Conservation (phyloP, 2,113 vertebrate species). For the Synchiropus splendidus region DNA sequence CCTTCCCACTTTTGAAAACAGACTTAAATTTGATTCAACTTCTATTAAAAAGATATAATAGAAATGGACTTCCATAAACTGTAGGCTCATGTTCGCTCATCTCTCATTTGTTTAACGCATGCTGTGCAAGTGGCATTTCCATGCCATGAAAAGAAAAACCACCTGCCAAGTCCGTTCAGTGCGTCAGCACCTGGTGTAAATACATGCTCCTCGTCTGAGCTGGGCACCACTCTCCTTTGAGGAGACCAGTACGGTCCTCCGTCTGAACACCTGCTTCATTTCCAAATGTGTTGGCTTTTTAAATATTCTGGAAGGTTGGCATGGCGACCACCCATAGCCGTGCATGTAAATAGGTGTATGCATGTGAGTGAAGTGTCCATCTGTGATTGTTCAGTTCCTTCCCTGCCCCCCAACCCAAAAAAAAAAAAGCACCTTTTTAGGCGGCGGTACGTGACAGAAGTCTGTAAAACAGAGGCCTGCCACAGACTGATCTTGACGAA, state of each 20-base stretch:
- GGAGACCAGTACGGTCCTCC: slow-evolving; percentile 8
- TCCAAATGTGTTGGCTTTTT: slow-evolving; percentile 15
- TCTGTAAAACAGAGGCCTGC: slow-evolving; percentile 38
- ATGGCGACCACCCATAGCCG: slow-evolving; percentile 15
- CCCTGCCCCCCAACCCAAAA: neutral
- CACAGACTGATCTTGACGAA: slow-evolving; percentile 40
- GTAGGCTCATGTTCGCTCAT: too few species aligned
- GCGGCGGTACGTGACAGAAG: slow-evolving; percentile 32
- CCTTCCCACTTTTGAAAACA: too few species aligned
- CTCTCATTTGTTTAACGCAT: too few species aligned
- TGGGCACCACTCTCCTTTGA: slow-evolving; percentile 1
- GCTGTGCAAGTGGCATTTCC: too few species aligned
- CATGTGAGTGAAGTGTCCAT: slow-evolving; percentile 18
- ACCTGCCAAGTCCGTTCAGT: slow-evolving; percentile 7
- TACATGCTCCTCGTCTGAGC: too few species aligned
- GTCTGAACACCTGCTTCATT: slow-evolving; percentile 21
- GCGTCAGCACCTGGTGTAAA: slow-evolving; percentile 13
- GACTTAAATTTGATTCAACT: too few species aligned
- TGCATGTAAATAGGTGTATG: slow-evolving; percentile 30
- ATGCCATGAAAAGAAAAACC: too few species aligned
- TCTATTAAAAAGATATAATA: too few species aligned
- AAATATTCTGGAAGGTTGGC: slow-evolving; percentile 15
- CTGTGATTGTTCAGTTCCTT: slow-evolving; percentile 14
- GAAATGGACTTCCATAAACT: too few species aligned
- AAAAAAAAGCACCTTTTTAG: slow-evolving; percentile 55